These are phyloP conservation scores for Xiphophorus birchmanni DNA, from an alignment of 2,797 vertebrate species.

Conservation along the genomic window DNA sequence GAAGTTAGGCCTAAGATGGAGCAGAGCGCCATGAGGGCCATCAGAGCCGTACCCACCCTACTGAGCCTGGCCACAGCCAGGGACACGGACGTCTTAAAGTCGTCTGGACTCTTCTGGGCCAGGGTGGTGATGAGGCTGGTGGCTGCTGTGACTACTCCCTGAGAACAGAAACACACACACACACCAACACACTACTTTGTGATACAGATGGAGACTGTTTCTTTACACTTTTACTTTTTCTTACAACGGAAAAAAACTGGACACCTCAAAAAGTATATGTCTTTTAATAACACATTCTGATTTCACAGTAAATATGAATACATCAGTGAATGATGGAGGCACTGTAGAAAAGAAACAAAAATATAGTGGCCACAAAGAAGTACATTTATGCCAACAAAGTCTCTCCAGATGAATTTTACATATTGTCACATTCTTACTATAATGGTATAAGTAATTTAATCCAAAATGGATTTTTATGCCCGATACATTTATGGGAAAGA, in stretches of 20 bases:
- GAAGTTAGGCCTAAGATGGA: background rate
- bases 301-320: background rate
- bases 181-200: background rate
- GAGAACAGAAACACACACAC: conserved; percentile 6
- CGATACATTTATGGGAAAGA: too few species aligned
- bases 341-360: background rate
- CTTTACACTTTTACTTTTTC: background rate
- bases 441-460: too few species aligned
- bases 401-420: too few species aligned
- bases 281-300: background rate
- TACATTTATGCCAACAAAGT: background rate
- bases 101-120: conserved; percentile 92
- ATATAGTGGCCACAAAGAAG: background rate
- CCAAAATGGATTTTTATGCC: too few species aligned
- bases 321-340: background rate
- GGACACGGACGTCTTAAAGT: conserved; percentile 94
- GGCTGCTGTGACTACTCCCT: conserved; percentile 93
- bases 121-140: conserved; percentile 91
- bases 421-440: too few species aligned
- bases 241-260: background rate
- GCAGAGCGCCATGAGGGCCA: rapidly evolving
- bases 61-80: conserved; percentile 92
- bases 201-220: background rate
- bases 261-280: background rate
- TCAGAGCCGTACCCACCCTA: conserved; percentile 78